Evolutionary conservation across 2,888 invertebrate species (phyloP).

Genomic region (Noctua janthe): DNA sequence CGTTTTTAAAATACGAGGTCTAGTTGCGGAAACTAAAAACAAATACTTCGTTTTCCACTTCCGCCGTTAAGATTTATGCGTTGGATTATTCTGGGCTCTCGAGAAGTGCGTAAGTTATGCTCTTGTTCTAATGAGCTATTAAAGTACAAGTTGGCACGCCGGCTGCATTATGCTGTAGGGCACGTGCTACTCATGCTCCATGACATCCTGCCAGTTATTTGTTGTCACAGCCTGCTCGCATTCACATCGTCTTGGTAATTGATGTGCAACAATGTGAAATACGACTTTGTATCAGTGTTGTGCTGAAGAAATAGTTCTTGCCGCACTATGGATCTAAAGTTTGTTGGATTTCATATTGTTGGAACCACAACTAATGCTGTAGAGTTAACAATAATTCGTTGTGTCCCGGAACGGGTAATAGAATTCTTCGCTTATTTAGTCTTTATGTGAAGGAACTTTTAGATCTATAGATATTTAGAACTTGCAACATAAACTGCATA

Average conservation of each 20-base stretch:
- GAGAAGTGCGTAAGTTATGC: conserved; percentile 78
- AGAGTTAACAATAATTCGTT: neutral
- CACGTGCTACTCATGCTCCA: conserved; percentile 72
- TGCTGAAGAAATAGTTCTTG: conserved; percentile 3
- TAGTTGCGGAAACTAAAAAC: conserved; percentile 72
- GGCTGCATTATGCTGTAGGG: conserved; percentile 77
- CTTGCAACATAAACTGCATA: conserved; percentile 6
- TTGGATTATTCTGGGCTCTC: conserved; percentile 78
- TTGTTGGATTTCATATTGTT: neutral
- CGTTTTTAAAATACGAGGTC: conserved; percentile 65
- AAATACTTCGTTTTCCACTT: conserved; percentile 74
- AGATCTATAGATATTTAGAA: neutral
- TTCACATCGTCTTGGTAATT: conserved; percentile 35
- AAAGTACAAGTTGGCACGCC: conserved; percentile 81
- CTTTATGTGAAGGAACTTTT: neutral
- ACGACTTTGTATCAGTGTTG: neutral
- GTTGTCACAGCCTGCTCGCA: conserved; percentile 40
- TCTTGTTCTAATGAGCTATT: conserved; percentile 80
- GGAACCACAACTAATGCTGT: neutral
- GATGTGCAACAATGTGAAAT: conserved; percentile 11
- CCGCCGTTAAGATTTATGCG: conserved; percentile 77
- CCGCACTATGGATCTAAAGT: neutral
- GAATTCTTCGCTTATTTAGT: neutral
- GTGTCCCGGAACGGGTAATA: neutral
- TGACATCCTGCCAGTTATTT: conserved; percentile 66